A percentile compares a stretch with the other conserved stretches of the same genome.
phyloP scores from a whole-genome alignment of 2,888 invertebrate species.

The Allacma fusca region DNA sequence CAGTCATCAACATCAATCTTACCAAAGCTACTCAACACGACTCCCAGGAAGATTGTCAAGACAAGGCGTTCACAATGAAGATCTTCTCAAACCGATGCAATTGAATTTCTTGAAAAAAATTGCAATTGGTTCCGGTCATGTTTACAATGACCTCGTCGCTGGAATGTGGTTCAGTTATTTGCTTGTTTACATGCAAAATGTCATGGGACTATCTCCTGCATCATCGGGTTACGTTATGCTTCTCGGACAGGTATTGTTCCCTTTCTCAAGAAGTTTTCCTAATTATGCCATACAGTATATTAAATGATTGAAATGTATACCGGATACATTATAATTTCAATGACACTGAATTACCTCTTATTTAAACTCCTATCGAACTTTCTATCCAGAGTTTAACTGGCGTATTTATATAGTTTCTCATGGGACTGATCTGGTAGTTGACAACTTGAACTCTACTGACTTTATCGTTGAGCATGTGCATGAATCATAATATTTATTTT shows the following conservation, averaged over 20 bases:
- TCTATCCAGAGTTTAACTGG: too few species aligned
- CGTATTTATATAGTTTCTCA: too few species aligned
- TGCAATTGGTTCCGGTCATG: slow-evolving; percentile 71
- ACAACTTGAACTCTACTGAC: too few species aligned
- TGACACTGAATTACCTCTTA: too few species aligned
- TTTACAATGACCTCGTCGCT: slow-evolving; percentile 89
- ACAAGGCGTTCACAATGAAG: slow-evolving; percentile 19
- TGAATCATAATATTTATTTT: too few species aligned
- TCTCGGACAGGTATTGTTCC: slow-evolving; percentile 70
- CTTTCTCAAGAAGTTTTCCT: slow-evolving; percentile 25
- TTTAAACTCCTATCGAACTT: too few species aligned
- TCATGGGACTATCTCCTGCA: slow-evolving; percentile 66
- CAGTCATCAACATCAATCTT: slow-evolving; percentile 17
- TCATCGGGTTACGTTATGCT: slow-evolving; percentile 73
- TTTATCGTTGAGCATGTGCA: too few species aligned
- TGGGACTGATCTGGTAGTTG: too few species aligned
- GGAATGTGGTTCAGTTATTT: slow-evolving; percentile 94
- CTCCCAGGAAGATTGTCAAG: background rate
- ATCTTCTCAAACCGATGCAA: slow-evolving; percentile 32
- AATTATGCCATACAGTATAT: too few species aligned
- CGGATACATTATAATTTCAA: too few species aligned
- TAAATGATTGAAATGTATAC: too few species aligned
- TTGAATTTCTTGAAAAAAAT: slow-evolving; percentile 39
- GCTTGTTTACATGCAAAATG: slow-evolving; percentile 78
- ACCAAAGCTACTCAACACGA: background rate